phyloP scores from a whole-genome alignment of 2,888 invertebrate genomes.

The Thereva unica region DNA sequence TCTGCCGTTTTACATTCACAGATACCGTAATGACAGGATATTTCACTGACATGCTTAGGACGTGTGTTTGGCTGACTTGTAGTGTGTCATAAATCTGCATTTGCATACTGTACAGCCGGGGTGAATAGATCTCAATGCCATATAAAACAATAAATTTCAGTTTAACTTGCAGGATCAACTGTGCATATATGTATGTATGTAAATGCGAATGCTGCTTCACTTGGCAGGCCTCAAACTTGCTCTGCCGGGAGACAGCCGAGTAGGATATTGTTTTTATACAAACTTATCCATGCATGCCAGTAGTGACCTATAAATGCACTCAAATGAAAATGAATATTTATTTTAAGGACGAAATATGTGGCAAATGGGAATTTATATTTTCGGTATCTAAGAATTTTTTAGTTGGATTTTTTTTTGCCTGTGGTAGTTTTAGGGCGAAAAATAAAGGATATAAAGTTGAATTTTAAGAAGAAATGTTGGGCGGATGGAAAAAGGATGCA shows the following conservation, averaged over 20 bases:
- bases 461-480: too few relatives aligned
- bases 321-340: not conserved
- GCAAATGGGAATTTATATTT: too few relatives aligned
- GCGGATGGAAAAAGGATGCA: too few relatives aligned
- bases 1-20: slow-evolving; percentile 32
- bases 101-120: slow-evolving; percentile 22
- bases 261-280: slow-evolving; percentile 16
- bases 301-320: slow-evolving; percentile 30
- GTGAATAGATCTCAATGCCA: slow-evolving; percentile 26
- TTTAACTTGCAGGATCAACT: slow-evolving; percentile 27
- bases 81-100: slow-evolving; percentile 33
- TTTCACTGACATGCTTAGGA: slow-evolving; percentile 31
- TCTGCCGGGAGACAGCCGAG: not conserved
- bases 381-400: too few relatives aligned
- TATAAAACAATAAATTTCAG: slow-evolving; percentile 32
- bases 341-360: too few relatives aligned
- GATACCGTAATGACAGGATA: slow-evolving; percentile 34
- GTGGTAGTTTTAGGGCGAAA: too few relatives aligned
- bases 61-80: slow-evolving; percentile 34
- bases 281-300: slow-evolving; percentile 16
- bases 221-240: not conserved
- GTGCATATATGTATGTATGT: slow-evolving; percentile 8
- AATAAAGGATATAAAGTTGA: too few relatives aligned
- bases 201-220: not conserved
- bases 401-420: too few relatives aligned